phyloP scores from a whole-genome alignment of 2,888 invertebrate species.

The Mellilla xanthometata region DNA sequence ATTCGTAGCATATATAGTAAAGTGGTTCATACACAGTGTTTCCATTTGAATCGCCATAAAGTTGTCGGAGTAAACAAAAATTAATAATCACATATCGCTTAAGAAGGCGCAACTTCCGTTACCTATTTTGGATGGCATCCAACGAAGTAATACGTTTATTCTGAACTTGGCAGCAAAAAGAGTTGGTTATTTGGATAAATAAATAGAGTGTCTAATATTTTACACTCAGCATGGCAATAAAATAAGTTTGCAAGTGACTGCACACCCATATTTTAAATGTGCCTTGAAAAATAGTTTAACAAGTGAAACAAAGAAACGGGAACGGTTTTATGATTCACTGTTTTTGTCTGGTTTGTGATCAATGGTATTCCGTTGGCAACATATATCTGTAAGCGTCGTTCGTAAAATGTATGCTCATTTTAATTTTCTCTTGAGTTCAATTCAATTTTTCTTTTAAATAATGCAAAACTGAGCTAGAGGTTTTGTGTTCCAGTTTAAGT shows the following conservation, averaged over 20 bases:
- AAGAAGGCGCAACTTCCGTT: constrained; percentile 34
- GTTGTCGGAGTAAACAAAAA: constrained; percentile 3
- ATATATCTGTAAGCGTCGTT: not conserved
- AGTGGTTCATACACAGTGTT: not conserved
- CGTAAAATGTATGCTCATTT: too few species aligned
- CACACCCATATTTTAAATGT: constrained; percentile 3
- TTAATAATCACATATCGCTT: constrained; percentile 24
- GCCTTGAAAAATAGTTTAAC: constrained; percentile 1
- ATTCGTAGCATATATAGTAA: too few species aligned
- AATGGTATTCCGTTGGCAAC: not conserved
- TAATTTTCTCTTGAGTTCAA: too few species aligned
- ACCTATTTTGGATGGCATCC: constrained; percentile 53
- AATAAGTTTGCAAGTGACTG: constrained; percentile 11
- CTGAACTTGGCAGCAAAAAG: constrained; percentile 43
- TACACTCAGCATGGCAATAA: constrained; percentile 14
- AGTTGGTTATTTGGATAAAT: constrained; percentile 30
- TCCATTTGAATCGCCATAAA: constrained; percentile 1
- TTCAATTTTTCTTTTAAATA: too few species aligned
- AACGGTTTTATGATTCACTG: constrained; percentile 1
- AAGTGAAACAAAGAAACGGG: not conserved
- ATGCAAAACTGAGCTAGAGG: too few species aligned
- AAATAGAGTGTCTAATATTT: constrained; percentile 21
- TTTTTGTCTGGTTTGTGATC: not conserved
- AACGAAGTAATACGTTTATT: constrained; percentile 49
- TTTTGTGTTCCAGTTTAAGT: too few species aligned